Evolutionary conservation across 2,888 invertebrate genomes (phyloP).

Genomic region (Acleris literana): DNA sequence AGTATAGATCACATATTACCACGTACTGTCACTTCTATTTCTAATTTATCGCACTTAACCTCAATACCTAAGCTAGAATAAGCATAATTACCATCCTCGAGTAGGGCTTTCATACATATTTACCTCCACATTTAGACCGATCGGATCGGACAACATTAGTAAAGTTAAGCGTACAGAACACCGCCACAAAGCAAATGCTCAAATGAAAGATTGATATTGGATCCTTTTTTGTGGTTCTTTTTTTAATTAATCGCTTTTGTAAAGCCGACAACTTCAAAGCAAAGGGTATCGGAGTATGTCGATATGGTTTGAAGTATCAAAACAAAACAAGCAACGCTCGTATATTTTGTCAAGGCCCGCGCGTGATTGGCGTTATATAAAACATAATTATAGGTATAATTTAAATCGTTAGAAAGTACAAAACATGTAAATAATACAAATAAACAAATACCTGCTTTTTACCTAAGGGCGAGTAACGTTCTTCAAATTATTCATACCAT

Average conservation of each 20-base stretch:
- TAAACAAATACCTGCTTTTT: no score
- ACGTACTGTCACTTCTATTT: no score
- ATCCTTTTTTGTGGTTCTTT: conserved; percentile 50
- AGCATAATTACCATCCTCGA: no score
- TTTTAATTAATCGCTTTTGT: conserved; percentile 67
- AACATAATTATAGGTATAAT: background rate
- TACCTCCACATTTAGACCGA: background rate
- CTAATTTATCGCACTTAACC: no score
- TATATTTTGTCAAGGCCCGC: conserved; percentile 9
- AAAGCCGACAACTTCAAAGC: conserved; percentile 57
- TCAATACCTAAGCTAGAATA: no score
- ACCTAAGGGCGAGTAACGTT: no score
- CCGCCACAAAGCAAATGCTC: conserved; percentile 38
- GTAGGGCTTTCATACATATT: no score
- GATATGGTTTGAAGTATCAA: conserved; percentile 43
- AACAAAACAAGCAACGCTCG: conserved; percentile 19
- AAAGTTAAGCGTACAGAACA: conserved; percentile 25
- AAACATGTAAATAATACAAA: no score
- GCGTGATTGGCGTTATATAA: conserved; percentile 16
- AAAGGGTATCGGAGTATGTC: conserved; percentile 51
- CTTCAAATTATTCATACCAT: no score
- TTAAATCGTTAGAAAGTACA: background rate
- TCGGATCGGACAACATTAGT: conserved; percentile 5
- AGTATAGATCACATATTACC: no score
- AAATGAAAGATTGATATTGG: conserved; percentile 54